A percentile compares a stretch with the other conserved stretches of the same genome.
These are phyloP conservation scores for Eilema sororculum DNA, from an alignment of 2,888 invertebrate genomes.

Conservation along the genomic window DNA sequence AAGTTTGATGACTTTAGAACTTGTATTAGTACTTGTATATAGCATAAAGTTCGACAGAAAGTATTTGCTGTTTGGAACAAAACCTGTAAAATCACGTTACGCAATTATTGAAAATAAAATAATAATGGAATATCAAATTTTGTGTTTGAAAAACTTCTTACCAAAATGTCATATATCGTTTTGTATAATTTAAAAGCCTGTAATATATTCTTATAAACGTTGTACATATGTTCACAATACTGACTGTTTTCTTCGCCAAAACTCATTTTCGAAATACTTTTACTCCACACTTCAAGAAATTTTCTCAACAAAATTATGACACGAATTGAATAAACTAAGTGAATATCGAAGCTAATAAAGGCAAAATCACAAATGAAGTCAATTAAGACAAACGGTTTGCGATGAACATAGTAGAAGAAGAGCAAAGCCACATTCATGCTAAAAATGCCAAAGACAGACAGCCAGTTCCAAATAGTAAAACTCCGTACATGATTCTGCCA, in stretches of 20 bases:
- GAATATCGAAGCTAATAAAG: constrained; percentile 23
- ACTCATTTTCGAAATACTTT: constrained; percentile 4
- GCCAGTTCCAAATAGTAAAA: constrained; percentile 30
- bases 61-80: constrained; percentile 34
- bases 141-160: background rate
- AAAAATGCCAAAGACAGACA: constrained; percentile 6
- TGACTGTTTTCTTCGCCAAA: constrained; percentile 6
- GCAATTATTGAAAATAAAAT: background rate
- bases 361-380: background rate
- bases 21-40: constrained; percentile 26
- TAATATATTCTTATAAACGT: constrained; percentile 20
- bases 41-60: constrained; percentile 35
- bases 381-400: background rate
- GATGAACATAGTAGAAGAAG: background rate
- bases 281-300: constrained; percentile 21
- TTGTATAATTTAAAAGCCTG: constrained; percentile 24
- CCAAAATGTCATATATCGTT: constrained; percentile 1
- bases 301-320: constrained; percentile 20
- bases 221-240: constrained; percentile 17
- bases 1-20: background rate
- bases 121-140: background rate
- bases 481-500: constrained; percentile 10
- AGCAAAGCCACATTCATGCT: background rate
- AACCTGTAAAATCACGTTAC: constrained; percentile 22
- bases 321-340: constrained; percentile 26